Percentiles rank a stretch among this genome's conserved stretches.
phyloP scores from a whole-genome alignment of 2,113 vertebrate genomes.

The Callipepla californica region DNA sequence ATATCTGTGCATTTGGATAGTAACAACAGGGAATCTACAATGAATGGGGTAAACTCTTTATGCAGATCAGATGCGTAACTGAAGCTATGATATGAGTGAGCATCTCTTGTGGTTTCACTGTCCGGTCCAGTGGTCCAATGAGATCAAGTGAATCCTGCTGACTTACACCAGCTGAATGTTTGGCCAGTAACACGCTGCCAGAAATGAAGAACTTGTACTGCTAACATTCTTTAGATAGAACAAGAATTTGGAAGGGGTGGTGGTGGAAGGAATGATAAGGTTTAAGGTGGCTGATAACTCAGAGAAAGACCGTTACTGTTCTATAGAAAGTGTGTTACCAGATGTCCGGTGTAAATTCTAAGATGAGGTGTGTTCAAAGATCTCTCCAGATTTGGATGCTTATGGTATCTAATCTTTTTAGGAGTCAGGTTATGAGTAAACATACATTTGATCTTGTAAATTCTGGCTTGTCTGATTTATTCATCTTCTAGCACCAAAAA shows the following conservation, averaged over 20 bases:
- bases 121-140: background rate
- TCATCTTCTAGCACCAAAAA: background rate
- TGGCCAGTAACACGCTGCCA: background rate
- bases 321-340: background rate
- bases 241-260: background rate
- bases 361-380: background rate
- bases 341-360: background rate
- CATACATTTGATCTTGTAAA: background rate
- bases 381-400: background rate
- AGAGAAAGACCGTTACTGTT: background rate
- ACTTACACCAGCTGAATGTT: background rate
- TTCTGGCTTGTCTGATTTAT: background rate
- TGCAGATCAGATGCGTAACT: background rate
- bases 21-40: background rate
- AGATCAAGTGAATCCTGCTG: accelerated
- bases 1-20: background rate
- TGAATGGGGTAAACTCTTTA: background rate
- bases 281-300: background rate
- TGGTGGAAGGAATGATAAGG: background rate
- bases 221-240: background rate
- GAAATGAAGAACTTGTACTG: background rate
- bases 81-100: background rate
- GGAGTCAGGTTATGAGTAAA: background rate
- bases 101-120: background rate
- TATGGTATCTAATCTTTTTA: background rate